Base-by-base conservation (phyloP, 2,113 vertebrate species). In the Sterrhoptilus dennistouni region DNA sequence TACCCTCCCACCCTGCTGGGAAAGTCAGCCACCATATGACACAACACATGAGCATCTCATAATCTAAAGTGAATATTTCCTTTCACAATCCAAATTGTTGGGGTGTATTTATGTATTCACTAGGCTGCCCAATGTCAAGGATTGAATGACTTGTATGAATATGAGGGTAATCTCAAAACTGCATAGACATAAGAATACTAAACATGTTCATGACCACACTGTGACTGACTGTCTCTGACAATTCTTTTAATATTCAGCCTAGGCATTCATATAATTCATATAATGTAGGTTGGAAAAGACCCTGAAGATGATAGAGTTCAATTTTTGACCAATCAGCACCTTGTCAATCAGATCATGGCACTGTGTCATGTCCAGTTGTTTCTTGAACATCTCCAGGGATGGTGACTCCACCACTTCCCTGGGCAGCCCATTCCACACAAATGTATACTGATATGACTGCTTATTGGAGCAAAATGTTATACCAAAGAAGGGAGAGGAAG, bases 361-460 rank as follows among this genome's bases (percentile, higher is more conserved):
- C 11, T 25, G 3, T 29, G 17, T n/a, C 40, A 25, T 0, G 0
- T 24, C 24, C 56, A 54, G 19, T 2, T 61, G 6, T 53, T 61
- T 20, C n/a, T 38, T 54, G 56, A 54, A 13, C n/a, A 40, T 24
- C n/a, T 45, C 19, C 47, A n/a, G 56, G 28, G 40, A 24, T 1
- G 2, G 23, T 20, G 38, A 53, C 9, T 45, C 54, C 64, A 60
- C 10, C 28, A 47, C 12, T 10, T 61, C 20, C n/a, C 21, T 54
- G 28, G 24, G 20, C 28, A 63, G 47, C 21, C 20, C 0, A 0
- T 54, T 54, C 24, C 29, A 25, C 40, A 63, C 13, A 45, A 33
- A 27, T 53, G 16, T 9, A 18, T 19, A 12, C 11, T 47, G 50
- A 38, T 8, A 2, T 44, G 61, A 38, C 35, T 85, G 18, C 6